Evolutionary conservation across 2,888 invertebrate genomes (phyloP).

Genomic region (Patella caerulea): DNA sequence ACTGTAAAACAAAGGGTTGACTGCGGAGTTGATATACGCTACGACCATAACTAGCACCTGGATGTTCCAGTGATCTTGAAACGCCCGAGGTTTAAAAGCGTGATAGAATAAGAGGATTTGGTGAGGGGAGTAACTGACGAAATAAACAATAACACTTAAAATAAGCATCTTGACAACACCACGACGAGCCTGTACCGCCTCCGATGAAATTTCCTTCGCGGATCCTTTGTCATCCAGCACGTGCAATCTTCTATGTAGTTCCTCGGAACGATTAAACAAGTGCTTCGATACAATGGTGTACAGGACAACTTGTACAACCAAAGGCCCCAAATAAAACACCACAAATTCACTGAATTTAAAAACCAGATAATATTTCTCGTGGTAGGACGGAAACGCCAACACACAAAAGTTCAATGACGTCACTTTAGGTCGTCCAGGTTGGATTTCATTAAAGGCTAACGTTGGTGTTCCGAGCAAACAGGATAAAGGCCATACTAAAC

Average conservation of each 20-base stretch:
- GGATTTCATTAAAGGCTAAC: constrained; percentile 63
- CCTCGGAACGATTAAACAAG: constrained; percentile 63
- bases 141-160: constrained; percentile 60
- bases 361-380: constrained; percentile 46
- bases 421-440: constrained; percentile 41
- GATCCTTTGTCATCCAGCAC: constrained; percentile 49
- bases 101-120: constrained; percentile 69
- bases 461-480: constrained; percentile 67
- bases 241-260: constrained; percentile 55
- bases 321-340: constrained; percentile 69
- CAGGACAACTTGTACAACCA: constrained; percentile 65
- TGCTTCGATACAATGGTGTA: constrained; percentile 67
- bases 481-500: constrained; percentile 68
- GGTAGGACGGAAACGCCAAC: constrained; percentile 58
- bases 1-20: constrained; percentile 70
- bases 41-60: constrained; percentile 69
- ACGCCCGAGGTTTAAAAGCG: constrained; percentile 55
- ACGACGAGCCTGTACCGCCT: constrained; percentile 53
- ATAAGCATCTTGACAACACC: constrained; percentile 41
- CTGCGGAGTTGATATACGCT: constrained; percentile 70
- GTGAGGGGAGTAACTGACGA: constrained; percentile 73
- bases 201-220: constrained; percentile 48
- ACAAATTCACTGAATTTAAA: constrained; percentile 68
- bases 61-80: constrained; percentile 67
- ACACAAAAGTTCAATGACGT: constrained; percentile 61